Evolutionary conservation across 2,797 vertebrate species (phyloP).

Genomic region (Brachyalestes nurse): DNA sequence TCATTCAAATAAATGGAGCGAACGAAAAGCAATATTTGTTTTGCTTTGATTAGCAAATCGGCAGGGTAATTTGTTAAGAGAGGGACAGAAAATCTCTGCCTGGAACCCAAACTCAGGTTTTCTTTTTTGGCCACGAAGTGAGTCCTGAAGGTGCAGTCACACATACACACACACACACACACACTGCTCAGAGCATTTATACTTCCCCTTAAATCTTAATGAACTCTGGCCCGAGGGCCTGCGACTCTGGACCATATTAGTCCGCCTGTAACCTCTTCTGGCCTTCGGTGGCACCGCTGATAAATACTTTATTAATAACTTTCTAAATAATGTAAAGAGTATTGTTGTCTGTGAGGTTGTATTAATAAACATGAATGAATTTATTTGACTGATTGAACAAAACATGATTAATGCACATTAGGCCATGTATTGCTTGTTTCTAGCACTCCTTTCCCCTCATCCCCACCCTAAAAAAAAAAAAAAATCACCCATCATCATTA

Average conservation of each 20-base stretch:
- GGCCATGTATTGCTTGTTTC: slow-evolving; percentile 78
- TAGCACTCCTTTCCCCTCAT: slow-evolving; percentile 60
- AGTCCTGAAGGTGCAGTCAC: slow-evolving; percentile 11
- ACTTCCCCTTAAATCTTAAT: slow-evolving; percentile 63
- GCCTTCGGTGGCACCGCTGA: slow-evolving; percentile 71
- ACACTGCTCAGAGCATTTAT: slow-evolving; percentile 47
- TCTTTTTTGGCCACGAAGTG: neutral
- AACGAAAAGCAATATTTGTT: slow-evolving; percentile 87
- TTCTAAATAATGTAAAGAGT: slow-evolving; percentile 84
- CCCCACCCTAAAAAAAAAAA: slow-evolving; percentile 63
- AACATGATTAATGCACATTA: slow-evolving; percentile 85
- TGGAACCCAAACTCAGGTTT: slow-evolving; percentile 36
- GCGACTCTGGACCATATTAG: slow-evolving; percentile 53
- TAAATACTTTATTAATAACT: slow-evolving; percentile 83
- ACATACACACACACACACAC: slow-evolving; percentile 19
- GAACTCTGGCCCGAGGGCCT: slow-evolving; percentile 70
- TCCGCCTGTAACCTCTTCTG: slow-evolving; percentile 56
- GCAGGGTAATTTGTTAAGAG: slow-evolving; percentile 78
- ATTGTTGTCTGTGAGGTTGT: slow-evolving; percentile 85
- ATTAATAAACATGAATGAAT: slow-evolving; percentile 88
- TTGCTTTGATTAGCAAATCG: slow-evolving; percentile 83
- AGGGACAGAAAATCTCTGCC: slow-evolving; percentile 69
- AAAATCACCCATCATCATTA: slow-evolving; percentile 79
- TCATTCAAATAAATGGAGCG: slow-evolving; percentile 85
- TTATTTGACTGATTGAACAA: slow-evolving; percentile 82